Evolutionary conservation across 2,113 vertebrate genomes (phyloP), one percentile per base, ranked within the genome.

Genomic region (Tenrec ecaudatus): DNA sequence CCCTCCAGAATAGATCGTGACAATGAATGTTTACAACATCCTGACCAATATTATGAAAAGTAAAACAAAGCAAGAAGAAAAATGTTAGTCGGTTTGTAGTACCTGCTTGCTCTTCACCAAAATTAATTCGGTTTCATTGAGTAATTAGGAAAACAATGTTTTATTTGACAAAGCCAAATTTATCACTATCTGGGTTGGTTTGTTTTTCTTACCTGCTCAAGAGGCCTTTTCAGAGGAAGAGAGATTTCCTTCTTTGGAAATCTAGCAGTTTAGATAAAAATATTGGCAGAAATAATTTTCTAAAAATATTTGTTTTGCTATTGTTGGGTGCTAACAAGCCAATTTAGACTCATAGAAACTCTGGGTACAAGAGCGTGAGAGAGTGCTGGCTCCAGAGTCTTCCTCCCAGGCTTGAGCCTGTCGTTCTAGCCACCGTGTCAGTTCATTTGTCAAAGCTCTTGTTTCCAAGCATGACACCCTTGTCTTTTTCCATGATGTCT

Each of bases 61-160:
- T 53, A 14, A 53, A 14, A 53, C 11, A 53, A 81, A 53, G 33
- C 16, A 81, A 88, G 90, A 93, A 19, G 29, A 82, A 68, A 90
- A 77, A 64, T 8, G 4, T 43, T 76, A 77, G 20, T 3, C 12
- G 47, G 47, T 64, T 15, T 38, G 12, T 68, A 76, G 25, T 20
- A 40, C 76, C 82, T 2, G 76, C 3, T 62, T 89, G 7, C 40
- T 47, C 14, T 8, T 96, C 14, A 27, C 82, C 23, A 91, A 86
- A 93, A 83, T 79, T 15, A 91, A 31, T 80, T 95, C 12, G 27
- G 66, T 91, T 6, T 43, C 82, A 57, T 11, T 62, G 43, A 84
- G 38, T 36, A 5, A 87, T n/a, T 20, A 58, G 38, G 19, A 27
- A 25, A 47, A 88, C 64, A 40, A 68, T 23, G 17, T 82, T 10